Percentiles rank a stretch among this genome's conserved stretches.
phyloP scores from a whole-genome alignment of 2,888 invertebrate species.

The Metallyticus violacea region DNA sequence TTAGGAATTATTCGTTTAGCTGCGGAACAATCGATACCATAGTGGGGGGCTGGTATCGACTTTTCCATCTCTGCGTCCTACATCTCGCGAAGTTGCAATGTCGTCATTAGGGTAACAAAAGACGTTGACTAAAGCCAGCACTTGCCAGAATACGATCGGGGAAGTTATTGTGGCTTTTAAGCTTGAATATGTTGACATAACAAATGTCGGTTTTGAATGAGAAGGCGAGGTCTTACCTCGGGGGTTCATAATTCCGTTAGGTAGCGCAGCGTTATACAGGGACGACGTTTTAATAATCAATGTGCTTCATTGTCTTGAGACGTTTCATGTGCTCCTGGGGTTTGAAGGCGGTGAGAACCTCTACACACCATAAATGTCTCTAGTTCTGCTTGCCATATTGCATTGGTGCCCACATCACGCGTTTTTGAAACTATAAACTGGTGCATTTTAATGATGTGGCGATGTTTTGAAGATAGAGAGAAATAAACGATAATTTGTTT shows the following conservation, averaged over 20 bases:
- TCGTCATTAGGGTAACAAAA: not conserved
- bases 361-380: not conserved
- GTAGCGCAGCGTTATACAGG: not conserved
- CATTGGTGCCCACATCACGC: too few species aligned
- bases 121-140: not conserved
- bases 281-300: conserved; percentile 14
- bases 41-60: not conserved
- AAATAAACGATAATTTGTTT: too few species aligned
- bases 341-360: too few species aligned
- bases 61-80: not conserved
- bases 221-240: not conserved
- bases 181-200: not conserved
- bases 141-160: not conserved
- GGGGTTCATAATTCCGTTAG: conserved; percentile 14
- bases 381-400: too few species aligned
- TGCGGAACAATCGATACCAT: not conserved
- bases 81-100: not conserved
- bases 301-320: not conserved
- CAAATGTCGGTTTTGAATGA: not conserved
- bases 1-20: not conserved
- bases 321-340: not conserved
- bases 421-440: too few species aligned
- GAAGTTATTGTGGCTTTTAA: conserved; percentile 11
- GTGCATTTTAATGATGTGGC: too few species aligned
- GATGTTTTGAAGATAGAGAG: too few species aligned